Evolutionary conservation across 2,888 invertebrate genomes (phyloP), one percentile per base, ranked within the genome.

Genomic region (Trilocha varians): DNA sequence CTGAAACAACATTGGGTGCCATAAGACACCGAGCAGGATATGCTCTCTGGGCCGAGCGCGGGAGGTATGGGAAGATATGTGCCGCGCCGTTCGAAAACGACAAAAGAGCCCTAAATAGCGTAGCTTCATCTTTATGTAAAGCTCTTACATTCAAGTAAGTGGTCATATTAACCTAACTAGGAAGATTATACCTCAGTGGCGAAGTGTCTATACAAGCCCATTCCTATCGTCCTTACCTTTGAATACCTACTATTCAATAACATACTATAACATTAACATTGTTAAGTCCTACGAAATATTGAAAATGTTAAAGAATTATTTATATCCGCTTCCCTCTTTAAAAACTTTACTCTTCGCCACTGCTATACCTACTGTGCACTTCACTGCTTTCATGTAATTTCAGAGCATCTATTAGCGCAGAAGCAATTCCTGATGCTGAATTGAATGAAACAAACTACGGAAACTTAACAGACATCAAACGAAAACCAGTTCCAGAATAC

Each of bases 1-100:
- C 88, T 45, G 87, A 91, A 65, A 90, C 91, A 2, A 92, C 93
- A 1, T 90, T 93, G 63, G 88, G 91, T 36, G 85, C 89, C 0
- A 87, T 89, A 44, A 93, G 94, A 59, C 88, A 88, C 57, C 87
- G 90, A 42, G 91, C 91, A 50, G 96, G 96, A n/a, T 94, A 90
- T 75, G 93, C 95, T 3, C 89, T 94, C 48, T 95, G 95, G 85
- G 92, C 93, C 54, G 95, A 95, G 74, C 92, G 93, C 59, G 94
- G 95, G 5, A 88, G 89, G 39, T 87, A 89, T 39, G 94, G 95
- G 39, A 95, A 95, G 77, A 77, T 95, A 32, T 95, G 95, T 66
- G 91, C 93, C 1, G 92, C 93, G 60, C 93, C 93, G 39, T 80
- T 94, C 46, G 93, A 93, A 59, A 82, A 78, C 15, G 87, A 89